Base-by-base conservation (phyloP, 2,888 invertebrate genomes). In the Kuschelorhynchus macadamiae region DNA sequence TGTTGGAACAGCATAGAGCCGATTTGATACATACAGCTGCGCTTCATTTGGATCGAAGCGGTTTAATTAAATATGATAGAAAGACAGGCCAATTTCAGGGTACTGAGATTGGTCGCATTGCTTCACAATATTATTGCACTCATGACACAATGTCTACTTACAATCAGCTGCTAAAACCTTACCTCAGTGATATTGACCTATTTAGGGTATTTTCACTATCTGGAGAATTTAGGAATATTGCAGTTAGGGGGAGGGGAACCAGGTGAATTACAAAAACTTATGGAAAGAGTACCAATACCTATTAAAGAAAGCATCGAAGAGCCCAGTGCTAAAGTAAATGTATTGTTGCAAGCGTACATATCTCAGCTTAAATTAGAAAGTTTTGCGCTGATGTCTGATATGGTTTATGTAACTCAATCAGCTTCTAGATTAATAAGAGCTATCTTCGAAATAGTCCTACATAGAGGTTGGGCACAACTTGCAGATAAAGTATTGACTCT, bases 231-330 rank as follows among this genome's bases (percentile, higher is more conserved):
- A 91, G 90, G 74, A 92, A 97, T 79, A 93, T 98, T 42, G 91
- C 93, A 0, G 97, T 98, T 0, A 85, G n/a, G 96, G 0, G 96
- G 96, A 81, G 99, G 99, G 81, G 99, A 99, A 85, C 98, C 99
- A 79, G 81, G 98, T 66, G 99, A 99, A 83, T 84, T 99, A 72
- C 94, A 96, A 77, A 99, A 98, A 82, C 86, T 99, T n/a, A 92
- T 95, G 88, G 88, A 88, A 77, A 88, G 97, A 79, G 99, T 99
- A 0, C 99, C 99, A 0, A 98, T 99, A 67, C 99, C 99, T 0
- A 98, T 99, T 74, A 99, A 99, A 80, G 99, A 99, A 83, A 93
- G 94, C 71, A 96, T 99, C 72, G 99, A 99, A 79, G 99, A 99
- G 81, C 94, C 98, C 0, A 95, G 95, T 66, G 99, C 99, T 0